Conservation (phyloP, 2,888 invertebrate species). For the Orthosia cruda region DNA sequence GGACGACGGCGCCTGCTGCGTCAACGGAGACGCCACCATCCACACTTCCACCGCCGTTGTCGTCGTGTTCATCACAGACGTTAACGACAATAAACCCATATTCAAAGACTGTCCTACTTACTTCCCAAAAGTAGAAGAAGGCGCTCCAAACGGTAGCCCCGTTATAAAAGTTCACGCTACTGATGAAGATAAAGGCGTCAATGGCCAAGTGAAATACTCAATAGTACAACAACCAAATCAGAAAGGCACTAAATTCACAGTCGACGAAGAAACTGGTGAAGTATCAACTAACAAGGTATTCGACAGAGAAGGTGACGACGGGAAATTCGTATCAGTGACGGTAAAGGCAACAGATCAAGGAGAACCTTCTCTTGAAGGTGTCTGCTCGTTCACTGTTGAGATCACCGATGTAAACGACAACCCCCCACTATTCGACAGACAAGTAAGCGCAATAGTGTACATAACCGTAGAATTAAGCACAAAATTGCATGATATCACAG, state of each 20-base stretch:
- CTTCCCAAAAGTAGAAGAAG: slow-evolving; percentile 98
- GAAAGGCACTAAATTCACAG: slow-evolving; percentile 98
- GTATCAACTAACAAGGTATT: slow-evolving; percentile 99
- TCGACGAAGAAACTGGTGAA: slow-evolving; percentile 98
- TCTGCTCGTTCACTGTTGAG: slow-evolving; percentile 99
- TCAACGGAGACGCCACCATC: slow-evolving; percentile 96
- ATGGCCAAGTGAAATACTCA: slow-evolving; percentile 99
- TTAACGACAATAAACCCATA: slow-evolving; percentile 99
- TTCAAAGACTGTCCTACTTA: slow-evolving; percentile 98
- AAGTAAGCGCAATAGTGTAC: slow-evolving; percentile 92
- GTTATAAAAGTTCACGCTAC: slow-evolving; percentile 98
- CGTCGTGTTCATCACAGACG: slow-evolving; percentile 99
- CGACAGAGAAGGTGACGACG: slow-evolving; percentile 99
- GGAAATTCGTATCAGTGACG: slow-evolving; percentile 98
- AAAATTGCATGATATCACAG: slow-evolving; percentile 77
- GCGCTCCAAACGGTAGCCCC: slow-evolving; percentile 98
- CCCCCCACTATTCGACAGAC: slow-evolving; percentile 98
- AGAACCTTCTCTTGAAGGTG: slow-evolving; percentile 99
- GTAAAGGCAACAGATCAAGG: slow-evolving; percentile 99
- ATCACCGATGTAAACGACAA: slow-evolving; percentile 99
- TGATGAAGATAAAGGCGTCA: slow-evolving; percentile 99
- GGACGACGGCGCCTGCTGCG: slow-evolving; percentile 99
- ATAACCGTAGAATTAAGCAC: slow-evolving; percentile 70
- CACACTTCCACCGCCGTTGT: slow-evolving; percentile 99
- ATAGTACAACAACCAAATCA: slow-evolving; percentile 99